Evolutionary conservation across 1,140 invertebrate genomes (phyloP), one percentile per base, ranked within the genome.

Genomic region (Contarinia nasturtii): DNA sequence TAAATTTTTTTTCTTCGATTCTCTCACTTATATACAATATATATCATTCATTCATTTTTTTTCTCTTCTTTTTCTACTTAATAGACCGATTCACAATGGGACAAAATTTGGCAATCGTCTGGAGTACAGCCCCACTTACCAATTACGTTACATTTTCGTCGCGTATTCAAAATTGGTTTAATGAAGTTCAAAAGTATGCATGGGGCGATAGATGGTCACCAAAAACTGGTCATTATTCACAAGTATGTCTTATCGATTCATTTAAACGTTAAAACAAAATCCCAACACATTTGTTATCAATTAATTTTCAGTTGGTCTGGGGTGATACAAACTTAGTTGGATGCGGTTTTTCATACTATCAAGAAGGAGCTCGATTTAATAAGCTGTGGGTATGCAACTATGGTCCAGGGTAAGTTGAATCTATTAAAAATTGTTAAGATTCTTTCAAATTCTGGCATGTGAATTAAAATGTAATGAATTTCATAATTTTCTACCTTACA

Each of bases 371-470:
- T 50, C 79, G 81, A 40, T 83, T 82, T 59, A 82, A 78, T 48
- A 86, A 86, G 64, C 72, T 85, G 46, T 87, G 86, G 59, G 79
- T 87, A 12, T 88, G 85, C 68, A 87, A 88, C 66, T 88, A 87
- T 57, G 83, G 83, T 47, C 82, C 84, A 10, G 79, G 79, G 78
- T 81, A 66, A 69, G 67, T 63, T 48, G 7, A 18, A 17, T 43
- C 18, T 43, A 14, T 18, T 17, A 43, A 18, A 12, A 4, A 43
- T n/a, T n/a, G n/a, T n/a, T n/a, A 34, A 21, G 33, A 38, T 18
- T 44, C n/a, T n/a, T n/a, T n/a, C n/a, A 47, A 48, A 49, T 38
- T 50, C 50, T n/a, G 34, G 22, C 38, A 49, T 46, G 50, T 42
- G 45, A 47, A 15, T 37, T 11, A 43, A 51, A 40, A 49, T 51